Conservation (phyloP, 2,797 vertebrate genomes). For the Lemur catta region DNA sequence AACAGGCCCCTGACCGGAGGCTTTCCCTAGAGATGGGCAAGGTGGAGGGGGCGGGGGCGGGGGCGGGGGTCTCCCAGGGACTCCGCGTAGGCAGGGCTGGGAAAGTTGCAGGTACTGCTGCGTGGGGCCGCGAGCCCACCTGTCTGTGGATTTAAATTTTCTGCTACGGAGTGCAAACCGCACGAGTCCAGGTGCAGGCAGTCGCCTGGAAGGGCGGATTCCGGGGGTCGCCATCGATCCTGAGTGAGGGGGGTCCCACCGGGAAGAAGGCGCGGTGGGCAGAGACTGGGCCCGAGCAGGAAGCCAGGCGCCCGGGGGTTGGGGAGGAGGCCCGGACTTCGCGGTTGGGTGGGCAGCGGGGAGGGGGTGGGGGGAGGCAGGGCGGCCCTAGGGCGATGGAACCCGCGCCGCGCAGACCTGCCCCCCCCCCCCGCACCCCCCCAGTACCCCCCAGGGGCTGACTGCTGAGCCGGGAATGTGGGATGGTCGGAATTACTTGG, state of each 20-base stretch:
- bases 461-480: neutral
- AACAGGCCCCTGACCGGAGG: accelerated
- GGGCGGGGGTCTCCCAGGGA: neutral
- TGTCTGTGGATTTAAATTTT: accelerated
- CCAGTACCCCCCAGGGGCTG: too few relatives aligned
- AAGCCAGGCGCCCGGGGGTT: neutral
- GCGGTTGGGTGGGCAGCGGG: too few relatives aligned
- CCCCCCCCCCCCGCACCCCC: too few relatives aligned
- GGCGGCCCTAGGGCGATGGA: neutral
- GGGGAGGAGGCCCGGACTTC: neutral
- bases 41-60: neutral
- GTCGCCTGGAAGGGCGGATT: too few relatives aligned
- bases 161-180: neutral
- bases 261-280: accelerated
- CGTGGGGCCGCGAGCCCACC: neutral
- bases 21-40: neutral
- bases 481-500: neutral
- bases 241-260: accelerated
- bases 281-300: neutral
- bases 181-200: accelerated
- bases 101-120: neutral
- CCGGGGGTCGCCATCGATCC: neutral
- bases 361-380: too few relatives aligned
- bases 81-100: neutral
- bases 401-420: neutral